Conservation (phyloP, 2,113 vertebrate species). For the Spheniscus mendiculus region DNA sequence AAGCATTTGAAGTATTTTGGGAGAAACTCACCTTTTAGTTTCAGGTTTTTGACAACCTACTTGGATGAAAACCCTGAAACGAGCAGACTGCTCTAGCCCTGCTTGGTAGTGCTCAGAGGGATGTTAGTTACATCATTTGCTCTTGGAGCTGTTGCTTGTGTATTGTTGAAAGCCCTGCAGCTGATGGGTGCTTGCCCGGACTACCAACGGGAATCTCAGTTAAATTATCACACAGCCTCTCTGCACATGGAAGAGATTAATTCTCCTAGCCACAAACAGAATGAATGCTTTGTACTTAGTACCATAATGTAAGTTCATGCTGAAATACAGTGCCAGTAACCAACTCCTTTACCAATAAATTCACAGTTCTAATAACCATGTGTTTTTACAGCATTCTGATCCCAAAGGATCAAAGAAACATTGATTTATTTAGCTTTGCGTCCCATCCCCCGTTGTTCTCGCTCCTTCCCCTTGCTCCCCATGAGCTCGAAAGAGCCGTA, state of each 20-base stretch:
- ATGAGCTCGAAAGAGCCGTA: background rate
- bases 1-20: background rate
- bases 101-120: background rate
- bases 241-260: slow-evolving; percentile 76
- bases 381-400: slow-evolving; percentile 32
- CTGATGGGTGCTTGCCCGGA: slow-evolving; percentile 9
- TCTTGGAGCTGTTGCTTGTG: background rate
- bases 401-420: slow-evolving; percentile 30
- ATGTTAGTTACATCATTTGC: background rate
- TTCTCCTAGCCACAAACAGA: slow-evolving; percentile 56
- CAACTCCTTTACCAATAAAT: slow-evolving; percentile 43
- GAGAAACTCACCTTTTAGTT: slow-evolving; percentile 33
- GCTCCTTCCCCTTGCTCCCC: background rate
- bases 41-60: background rate
- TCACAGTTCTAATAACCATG: slow-evolving; percentile 48
- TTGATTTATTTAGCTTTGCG: slow-evolving; percentile 33
- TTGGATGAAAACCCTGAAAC: background rate
- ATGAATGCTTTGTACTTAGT: slow-evolving; percentile 57
- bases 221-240: slow-evolving; percentile 41
- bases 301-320: slow-evolving; percentile 35
- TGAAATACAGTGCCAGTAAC: slow-evolving; percentile 48
- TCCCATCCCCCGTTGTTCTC: background rate
- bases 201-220: slow-evolving; percentile 32
- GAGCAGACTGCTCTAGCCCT: background rate
- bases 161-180: slow-evolving; percentile 23